Evolutionary conservation across 1,140 invertebrate genomes (phyloP), one percentile per base, ranked within the genome.

Genomic region (Euglossa dilemma): DNA sequence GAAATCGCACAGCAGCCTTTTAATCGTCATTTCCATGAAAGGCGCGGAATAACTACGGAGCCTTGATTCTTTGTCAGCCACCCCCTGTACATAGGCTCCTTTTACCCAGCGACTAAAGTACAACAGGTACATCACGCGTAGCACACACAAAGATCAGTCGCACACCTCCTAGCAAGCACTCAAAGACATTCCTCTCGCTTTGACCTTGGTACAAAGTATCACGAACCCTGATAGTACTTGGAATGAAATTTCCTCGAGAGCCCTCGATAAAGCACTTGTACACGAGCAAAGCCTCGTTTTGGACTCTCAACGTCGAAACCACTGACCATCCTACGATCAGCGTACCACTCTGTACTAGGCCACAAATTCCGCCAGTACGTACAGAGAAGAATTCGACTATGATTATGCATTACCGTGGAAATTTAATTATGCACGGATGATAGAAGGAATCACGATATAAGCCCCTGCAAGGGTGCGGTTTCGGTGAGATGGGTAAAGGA

Each of bases 171-270:
- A 20, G 11, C 20, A 20, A 67, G 18, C 66, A 70, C 64, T 80
- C 69, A 63, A 80, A 73, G 69, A 80, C 69, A 80, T 80, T 80
- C 78, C 69, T 72, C 57, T 52, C 45, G 56, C 78, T 80, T 80
- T 80, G 78, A 54, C 69, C 69, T 80, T 73, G 56, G 78, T 25
- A 72, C 69, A 73, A 85, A 83, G 81, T 77, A 78, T 75, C 63
- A 36, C 16, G 72, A 52, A 67, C 28, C 61, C 64, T 61, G 61
- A 86, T 87, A 87, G 79, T 56, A 82, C 84, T 87, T 86, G 50
- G 67, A 86, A 86, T 86, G 79, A 87, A 87, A 87, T 87, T 87
- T 86, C 61, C 84, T 86, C 79, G 63, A 86, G 72, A 71, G 69
- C 69, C 67, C 69, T 73, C 69, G 78, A 80, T 80, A 57, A 80